Conservation (phyloP, 2,888 invertebrate species). For the Schizaphis graminum region DNA sequence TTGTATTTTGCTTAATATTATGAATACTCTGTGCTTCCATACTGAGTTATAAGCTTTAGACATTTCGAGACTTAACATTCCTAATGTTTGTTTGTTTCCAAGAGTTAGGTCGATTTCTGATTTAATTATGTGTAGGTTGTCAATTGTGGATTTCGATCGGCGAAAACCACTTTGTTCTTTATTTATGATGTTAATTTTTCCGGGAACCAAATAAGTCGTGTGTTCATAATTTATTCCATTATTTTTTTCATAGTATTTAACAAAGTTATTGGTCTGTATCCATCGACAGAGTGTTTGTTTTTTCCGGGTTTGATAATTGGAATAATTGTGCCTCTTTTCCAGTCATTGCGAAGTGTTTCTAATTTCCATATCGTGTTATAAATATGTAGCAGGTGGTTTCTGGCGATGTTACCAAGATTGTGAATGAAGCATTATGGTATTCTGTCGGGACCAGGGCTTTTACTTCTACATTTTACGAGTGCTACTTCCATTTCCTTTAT, state of each 20-base stretch:
- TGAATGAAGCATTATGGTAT: slow-evolving; percentile 32
- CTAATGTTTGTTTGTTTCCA: not conserved
- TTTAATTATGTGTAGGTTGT: slow-evolving; percentile 10
- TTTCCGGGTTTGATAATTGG: slow-evolving; percentile 19
- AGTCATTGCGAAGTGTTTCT: not conserved
- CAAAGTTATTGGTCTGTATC: slow-evolving; percentile 36
- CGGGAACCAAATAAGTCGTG: not conserved
- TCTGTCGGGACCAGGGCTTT: not conserved
- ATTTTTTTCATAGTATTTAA: slow-evolving; percentile 32
- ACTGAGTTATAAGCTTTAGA: not conserved
- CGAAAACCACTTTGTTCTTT: slow-evolving; percentile 27
- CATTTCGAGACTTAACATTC: not conserved
- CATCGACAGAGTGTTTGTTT: not conserved
- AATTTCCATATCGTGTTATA: not conserved
- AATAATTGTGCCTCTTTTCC: slow-evolving; percentile 15
- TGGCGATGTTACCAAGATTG: not conserved
- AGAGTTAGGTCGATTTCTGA: not conserved
- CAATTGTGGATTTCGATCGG: not conserved
- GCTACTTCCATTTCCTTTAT: not conserved
- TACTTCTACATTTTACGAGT: not conserved
- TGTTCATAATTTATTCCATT: slow-evolving; percentile 35
- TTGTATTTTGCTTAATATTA: no score
- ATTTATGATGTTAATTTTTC: slow-evolving; percentile 18
- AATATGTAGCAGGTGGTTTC: not conserved
- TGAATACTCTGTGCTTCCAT: not conserved